Percentiles rank a stretch among this genome's conserved stretches.
Conservation (phyloP, 2,797 vertebrate species). For the Malacoctenus gilli region DNA sequence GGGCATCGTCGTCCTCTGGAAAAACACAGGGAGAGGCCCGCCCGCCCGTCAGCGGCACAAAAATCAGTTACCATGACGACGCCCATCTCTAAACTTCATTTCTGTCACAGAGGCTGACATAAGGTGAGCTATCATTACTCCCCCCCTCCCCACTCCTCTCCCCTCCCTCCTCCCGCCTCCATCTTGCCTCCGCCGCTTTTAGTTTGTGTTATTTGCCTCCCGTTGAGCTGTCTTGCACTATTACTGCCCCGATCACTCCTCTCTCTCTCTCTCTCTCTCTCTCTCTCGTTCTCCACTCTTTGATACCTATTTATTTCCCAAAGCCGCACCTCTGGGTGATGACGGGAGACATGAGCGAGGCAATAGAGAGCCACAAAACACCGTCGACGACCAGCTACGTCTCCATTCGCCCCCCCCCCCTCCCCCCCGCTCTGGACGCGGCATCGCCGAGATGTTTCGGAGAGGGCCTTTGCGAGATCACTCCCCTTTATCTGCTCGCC, state of each 20-base stretch:
- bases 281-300: constrained; percentile 48
- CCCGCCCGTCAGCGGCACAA: constrained; percentile 49
- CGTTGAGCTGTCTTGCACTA: constrained; percentile 46
- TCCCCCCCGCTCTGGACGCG: constrained; percentile 21
- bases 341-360: constrained; percentile 34
- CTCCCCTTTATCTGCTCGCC: constrained; percentile 54
- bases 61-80: constrained; percentile 79
- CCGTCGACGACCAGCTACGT: constrained; percentile 29
- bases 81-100: constrained; percentile 61
- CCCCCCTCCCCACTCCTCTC: too few relatives aligned
- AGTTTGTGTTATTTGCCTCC: constrained; percentile 38
- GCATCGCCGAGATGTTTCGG: constrained; percentile 51
- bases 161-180: constrained; percentile 17
- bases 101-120: constrained; percentile 63
- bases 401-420: too few relatives aligned
- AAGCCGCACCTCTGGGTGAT: constrained; percentile 46
- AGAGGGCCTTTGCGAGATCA: constrained; percentile 35
- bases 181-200: constrained; percentile 34
- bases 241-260: constrained; percentile 54
- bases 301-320: constrained; percentile 62
- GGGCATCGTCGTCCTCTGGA: constrained; percentile 57
- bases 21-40: constrained; percentile 50
- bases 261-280: constrained; percentile 15
- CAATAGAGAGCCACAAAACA: constrained; percentile 20
- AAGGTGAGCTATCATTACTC: constrained; percentile 66